Conservation (phyloP, 2,113 vertebrate genomes). For the Peromyscus californicus region DNA sequence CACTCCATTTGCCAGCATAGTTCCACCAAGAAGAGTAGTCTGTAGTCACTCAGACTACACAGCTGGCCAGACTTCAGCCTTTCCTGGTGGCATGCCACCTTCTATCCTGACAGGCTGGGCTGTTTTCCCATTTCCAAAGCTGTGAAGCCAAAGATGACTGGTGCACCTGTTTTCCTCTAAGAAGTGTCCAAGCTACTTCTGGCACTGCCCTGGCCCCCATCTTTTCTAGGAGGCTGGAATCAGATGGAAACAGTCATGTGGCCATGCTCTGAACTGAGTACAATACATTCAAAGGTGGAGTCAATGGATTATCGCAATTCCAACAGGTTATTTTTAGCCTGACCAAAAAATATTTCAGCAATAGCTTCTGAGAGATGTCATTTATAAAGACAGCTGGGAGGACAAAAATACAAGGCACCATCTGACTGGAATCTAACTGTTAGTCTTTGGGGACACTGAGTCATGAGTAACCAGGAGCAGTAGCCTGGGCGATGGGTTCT, state of each 20-base stretch:
- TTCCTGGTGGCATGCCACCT: not conserved
- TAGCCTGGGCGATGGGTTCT: not conserved
- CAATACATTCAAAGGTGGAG: conserved; percentile 54
- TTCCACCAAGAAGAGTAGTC: not conserved
- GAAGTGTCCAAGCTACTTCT: not conserved
- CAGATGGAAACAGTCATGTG: accelerated
- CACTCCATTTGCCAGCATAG: not conserved
- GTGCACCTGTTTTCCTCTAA: not conserved
- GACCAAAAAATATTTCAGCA: conserved; percentile 56
- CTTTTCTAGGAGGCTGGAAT: not conserved
- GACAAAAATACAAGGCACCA: conserved; percentile 88
- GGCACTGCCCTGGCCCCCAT: not conserved
- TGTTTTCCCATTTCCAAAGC: not conserved
- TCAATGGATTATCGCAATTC: conserved; percentile 77
- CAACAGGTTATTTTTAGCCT: conserved; percentile 79
- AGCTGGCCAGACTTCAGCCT: not conserved
- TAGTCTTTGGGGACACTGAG: not conserved
- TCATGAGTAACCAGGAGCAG: too few species aligned
- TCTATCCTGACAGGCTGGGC: not conserved
- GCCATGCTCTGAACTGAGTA: not conserved
- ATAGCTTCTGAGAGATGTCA: conserved; percentile 79
- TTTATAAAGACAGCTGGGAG: conserved; percentile 88
- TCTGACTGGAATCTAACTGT: not conserved
- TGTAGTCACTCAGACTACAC: not conserved
- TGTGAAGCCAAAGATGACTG: not conserved